Evolutionary conservation across 2,113 vertebrate species (phyloP), one percentile per base, ranked within the genome.

Genomic region (Grammomys dolichurus): DNA sequence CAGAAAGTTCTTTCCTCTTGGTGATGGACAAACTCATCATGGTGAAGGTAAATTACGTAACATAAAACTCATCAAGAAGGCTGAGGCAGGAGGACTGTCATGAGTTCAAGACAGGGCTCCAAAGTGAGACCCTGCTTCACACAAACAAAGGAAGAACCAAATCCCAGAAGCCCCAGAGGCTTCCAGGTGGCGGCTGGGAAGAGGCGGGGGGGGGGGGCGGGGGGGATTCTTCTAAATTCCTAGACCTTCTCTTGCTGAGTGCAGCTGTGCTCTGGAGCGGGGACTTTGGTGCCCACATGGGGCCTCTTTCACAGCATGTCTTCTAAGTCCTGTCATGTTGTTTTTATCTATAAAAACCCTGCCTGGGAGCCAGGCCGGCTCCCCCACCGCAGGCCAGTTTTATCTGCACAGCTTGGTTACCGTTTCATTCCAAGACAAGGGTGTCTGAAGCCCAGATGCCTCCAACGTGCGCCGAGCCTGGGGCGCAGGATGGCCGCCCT

Each of bases 261-360:
- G 43, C 6, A 78, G 9, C 89, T 70, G 5, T 0, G 73, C 36
- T 65, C 72, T 43, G 3, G 17, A n/a, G 51, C 6, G 1, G n/a
- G 69, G 51, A n/a, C 43, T 13, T 33, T n/a, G n/a, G 24, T 7
- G 28, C 73, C 51, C 19, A 5, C 11, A 7, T 0, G 22, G 33
- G 56, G 33, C 65, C 46, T 1, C 26, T n/a, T 76, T 40, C n/a
- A 67, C 46, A 51, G 6, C n/a, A 20, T 7, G 12, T 75, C 28
- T 90, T 70, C 84, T 72, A 73, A 92, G 63, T 90, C 46, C 40
- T 6, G 0, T 69, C 85, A 48, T 14, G n/a, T 80, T 75, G 65
- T 94, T 92, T 87, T 87, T 82, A 94, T 78, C 97, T 91, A 12
- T 56, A 88, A 93, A 96, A 90, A 65, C 87, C 28, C 93, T 93